Evolutionary conservation across 1,140 invertebrate species (phyloP).

Genomic region (Drosophila kepulauana): DNA sequence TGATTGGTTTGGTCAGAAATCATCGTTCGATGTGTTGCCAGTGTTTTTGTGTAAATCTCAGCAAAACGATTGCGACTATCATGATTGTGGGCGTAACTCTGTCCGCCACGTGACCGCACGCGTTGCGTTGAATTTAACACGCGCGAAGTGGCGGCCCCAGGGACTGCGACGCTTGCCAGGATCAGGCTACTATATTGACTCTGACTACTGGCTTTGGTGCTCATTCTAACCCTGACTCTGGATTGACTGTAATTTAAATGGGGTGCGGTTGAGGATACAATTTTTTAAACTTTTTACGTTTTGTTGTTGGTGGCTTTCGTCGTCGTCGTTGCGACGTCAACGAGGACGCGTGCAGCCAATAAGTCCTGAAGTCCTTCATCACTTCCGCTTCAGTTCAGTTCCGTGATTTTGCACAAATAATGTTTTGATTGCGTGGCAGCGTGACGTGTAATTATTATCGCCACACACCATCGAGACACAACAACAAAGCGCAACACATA

Average conservation of each 20-base stretch:
- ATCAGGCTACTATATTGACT: slow-evolving; percentile 9
- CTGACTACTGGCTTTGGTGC: slow-evolving; percentile 3
- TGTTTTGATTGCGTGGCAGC: slow-evolving; percentile 84
- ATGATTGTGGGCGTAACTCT: slow-evolving; percentile 68
- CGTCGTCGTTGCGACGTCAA: slow-evolving; percentile 15
- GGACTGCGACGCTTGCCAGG: slow-evolving; percentile 21
- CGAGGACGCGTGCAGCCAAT: slow-evolving; percentile 82
- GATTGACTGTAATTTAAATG: slow-evolving; percentile 61
- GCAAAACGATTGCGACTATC: slow-evolving; percentile 68
- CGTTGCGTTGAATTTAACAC: slow-evolving; percentile 80
- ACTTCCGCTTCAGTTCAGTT: slow-evolving; percentile 84
- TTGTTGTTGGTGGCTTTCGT: slow-evolving; percentile 5
- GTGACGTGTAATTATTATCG: slow-evolving; percentile 85
- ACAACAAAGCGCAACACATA: slow-evolving; percentile 50
- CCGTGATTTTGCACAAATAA: slow-evolving; percentile 84
- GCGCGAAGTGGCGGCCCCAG: slow-evolving; percentile 56
- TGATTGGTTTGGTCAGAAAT: slow-evolving; percentile 56
- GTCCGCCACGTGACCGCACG: slow-evolving; percentile 74
- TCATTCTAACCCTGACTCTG: slow-evolving; percentile 12
- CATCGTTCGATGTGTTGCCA: slow-evolving; percentile 50
- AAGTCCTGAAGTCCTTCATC: slow-evolving; percentile 80
- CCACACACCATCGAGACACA: slow-evolving; percentile 66
- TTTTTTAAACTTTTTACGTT: slow-evolving; percentile 67
- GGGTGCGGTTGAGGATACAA: slow-evolving; percentile 38
- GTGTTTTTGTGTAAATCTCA: slow-evolving; percentile 61